phyloP scores from a whole-genome alignment of 2,888 invertebrate species.

The Drosophila mettleri region DNA sequence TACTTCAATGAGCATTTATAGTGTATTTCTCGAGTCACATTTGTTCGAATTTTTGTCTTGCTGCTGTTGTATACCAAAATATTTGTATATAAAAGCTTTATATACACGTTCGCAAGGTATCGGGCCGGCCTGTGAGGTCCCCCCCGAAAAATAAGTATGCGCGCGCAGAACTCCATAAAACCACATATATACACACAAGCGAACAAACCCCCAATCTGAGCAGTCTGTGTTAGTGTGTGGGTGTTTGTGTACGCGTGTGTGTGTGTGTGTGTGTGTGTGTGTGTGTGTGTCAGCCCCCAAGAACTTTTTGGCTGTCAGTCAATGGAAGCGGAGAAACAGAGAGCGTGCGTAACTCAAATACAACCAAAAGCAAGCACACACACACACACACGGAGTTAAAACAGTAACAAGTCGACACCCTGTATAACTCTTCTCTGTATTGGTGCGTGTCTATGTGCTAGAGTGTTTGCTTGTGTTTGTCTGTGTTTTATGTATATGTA shows the following conservation, averaged over 20 bases:
- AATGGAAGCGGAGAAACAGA: constrained; percentile 72
- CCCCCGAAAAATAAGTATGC: constrained; percentile 64
- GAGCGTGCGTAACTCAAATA: constrained; percentile 50
- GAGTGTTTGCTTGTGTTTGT: constrained; percentile 17
- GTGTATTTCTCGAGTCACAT: constrained; percentile 11
- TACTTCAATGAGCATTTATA: neutral
- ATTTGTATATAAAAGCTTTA: constrained; percentile 53
- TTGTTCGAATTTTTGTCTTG: neutral
- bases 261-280: constrained; percentile 27
- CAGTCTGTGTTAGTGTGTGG: constrained; percentile 14
- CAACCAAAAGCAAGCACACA: neutral
- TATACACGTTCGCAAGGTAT: constrained; percentile 25
- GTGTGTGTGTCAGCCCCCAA: constrained; percentile 70
- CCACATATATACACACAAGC: constrained; percentile 38
- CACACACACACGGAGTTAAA: constrained; percentile 14
- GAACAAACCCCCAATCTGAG: constrained; percentile 52
- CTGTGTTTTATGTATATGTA: constrained; percentile 43
- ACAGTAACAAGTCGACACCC: constrained; percentile 63
- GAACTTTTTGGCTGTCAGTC: constrained; percentile 79
- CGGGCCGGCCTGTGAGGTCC: constrained; percentile 32
- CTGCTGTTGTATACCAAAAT: constrained; percentile 63
- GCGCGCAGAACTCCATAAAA: constrained; percentile 77
- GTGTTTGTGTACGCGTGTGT: constrained; percentile 39
- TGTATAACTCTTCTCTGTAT: constrained; percentile 47
- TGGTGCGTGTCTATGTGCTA: constrained; percentile 11